phyloP scores from a whole-genome alignment of 2,888 invertebrate genomes.

The Caenorhabditis sinica region DNA sequence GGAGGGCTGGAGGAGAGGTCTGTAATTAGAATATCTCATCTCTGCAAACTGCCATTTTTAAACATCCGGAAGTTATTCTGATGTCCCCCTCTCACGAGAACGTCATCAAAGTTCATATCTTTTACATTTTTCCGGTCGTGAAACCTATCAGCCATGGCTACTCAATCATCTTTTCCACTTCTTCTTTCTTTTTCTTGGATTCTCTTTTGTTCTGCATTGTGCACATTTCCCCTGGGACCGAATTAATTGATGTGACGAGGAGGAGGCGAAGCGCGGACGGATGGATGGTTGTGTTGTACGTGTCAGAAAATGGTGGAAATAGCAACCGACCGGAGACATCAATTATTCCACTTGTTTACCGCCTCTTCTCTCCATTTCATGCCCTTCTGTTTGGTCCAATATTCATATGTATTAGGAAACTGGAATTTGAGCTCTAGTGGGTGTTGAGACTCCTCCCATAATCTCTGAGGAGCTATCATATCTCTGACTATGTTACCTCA shows the following conservation, averaged over 20 bases:
- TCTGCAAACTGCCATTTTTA: neutral
- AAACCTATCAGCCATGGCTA: conserved; percentile 30
- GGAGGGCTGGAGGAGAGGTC: conserved; percentile 3
- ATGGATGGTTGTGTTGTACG: conserved; percentile 40
- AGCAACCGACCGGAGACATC: conserved; percentile 44
- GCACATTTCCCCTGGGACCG: conserved; percentile 53
- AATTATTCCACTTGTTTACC: conserved; percentile 60
- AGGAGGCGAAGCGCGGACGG: conserved; percentile 20
- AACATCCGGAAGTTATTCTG: conserved; percentile 3
- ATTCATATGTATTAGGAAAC: conserved; percentile 6
- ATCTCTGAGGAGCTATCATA: no score
- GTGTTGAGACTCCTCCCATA: neutral
- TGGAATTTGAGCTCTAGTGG: neutral
- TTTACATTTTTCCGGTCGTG: conserved; percentile 16
- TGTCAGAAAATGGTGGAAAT: conserved; percentile 58
- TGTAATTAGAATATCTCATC: conserved; percentile 46
- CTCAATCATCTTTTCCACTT: conserved; percentile 44
- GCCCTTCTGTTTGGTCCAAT: conserved; percentile 1
- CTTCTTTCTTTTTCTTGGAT: conserved; percentile 10
- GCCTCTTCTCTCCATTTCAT: conserved; percentile 24
- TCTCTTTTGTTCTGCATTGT: conserved; percentile 39
- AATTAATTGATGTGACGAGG: conserved; percentile 59
- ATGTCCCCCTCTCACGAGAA: neutral
- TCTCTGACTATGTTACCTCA: neutral
- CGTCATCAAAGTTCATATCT: conserved; percentile 3